Evolutionary conservation across 1,140 invertebrate genomes (phyloP).

Genomic region (Ephestia elutella): DNA sequence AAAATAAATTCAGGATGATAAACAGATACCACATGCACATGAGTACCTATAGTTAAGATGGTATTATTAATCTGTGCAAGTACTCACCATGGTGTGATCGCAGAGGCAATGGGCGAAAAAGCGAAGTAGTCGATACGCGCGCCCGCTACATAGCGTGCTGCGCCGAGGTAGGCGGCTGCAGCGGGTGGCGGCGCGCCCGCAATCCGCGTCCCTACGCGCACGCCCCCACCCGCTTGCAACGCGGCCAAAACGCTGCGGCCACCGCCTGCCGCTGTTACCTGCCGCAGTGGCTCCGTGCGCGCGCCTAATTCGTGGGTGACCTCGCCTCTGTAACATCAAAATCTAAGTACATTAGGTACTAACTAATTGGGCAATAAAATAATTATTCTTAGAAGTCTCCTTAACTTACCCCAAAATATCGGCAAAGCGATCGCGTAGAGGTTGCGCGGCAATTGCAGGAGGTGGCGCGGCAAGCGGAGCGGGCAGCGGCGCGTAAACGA

Average conservation of each 20-base stretch:
- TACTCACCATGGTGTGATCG: conserved; percentile 39
- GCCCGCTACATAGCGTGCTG: conserved; percentile 54
- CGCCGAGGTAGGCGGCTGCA: conserved; percentile 50
- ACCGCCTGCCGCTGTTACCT: conserved; percentile 11
- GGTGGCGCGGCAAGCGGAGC: conserved; percentile 8
- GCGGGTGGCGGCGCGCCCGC: conserved; percentile 23
- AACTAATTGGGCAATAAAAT: too few species aligned
- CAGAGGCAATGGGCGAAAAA: conserved; percentile 45
- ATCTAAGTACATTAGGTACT: not conserved
- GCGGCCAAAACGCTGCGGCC: conserved; percentile 23
- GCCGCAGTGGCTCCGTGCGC: conserved; percentile 1
- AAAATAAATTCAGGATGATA: too few species aligned
- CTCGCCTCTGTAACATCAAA: conserved; percentile 31
- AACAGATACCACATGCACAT: too few species aligned
- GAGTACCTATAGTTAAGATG: too few species aligned
- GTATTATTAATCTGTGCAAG: too few species aligned
- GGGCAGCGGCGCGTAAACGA: not conserved
- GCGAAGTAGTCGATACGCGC: conserved; percentile 48
- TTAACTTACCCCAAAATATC: conserved; percentile 40
- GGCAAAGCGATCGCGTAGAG: conserved; percentile 38
- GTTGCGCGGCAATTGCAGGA: too few species aligned
- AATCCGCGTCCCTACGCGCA: not conserved
- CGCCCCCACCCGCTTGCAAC: conserved; percentile 12
- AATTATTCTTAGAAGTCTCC: not conserved
- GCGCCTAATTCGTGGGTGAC: conserved; percentile 32